Conservation (phyloP, 2,888 invertebrate genomes). For the Drosophila helvetica region DNA sequence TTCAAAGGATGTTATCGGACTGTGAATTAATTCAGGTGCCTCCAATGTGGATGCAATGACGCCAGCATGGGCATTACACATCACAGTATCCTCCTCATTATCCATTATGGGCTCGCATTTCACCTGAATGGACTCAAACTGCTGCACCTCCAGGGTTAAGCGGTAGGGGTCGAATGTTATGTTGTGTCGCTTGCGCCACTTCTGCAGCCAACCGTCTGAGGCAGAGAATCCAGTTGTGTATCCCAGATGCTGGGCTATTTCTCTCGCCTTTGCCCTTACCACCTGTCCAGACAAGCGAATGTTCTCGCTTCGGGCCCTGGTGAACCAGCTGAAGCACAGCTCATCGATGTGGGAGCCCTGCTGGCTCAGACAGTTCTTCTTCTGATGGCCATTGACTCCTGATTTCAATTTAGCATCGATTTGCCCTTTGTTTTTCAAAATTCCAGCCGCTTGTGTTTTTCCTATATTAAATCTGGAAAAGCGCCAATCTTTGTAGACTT, state of each 20-base stretch:
- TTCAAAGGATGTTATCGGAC: slow-evolving; percentile 3
- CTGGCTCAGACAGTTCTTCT: slow-evolving; percentile 18
- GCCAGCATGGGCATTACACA: not conserved
- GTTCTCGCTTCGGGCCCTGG: slow-evolving; percentile 4
- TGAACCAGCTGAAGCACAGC: slow-evolving; percentile 25
- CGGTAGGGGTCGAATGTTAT: not conserved
- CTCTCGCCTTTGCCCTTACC: slow-evolving; percentile 24
- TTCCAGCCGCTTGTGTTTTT: slow-evolving; percentile 28
- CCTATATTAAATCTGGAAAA: slow-evolving; percentile 24
- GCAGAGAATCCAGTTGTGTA: slow-evolving; percentile 7
- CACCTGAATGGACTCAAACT: slow-evolving; percentile 20
- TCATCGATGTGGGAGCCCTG: slow-evolving; percentile 32
- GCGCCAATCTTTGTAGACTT: not conserved
- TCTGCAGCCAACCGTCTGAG: slow-evolving; percentile 26
- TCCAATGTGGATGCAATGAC: not conserved
- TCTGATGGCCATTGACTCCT: slow-evolving; percentile 11
- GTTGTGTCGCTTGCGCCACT: slow-evolving; percentile 35
- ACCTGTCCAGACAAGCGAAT: slow-evolving; percentile 7
- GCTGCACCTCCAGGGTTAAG: slow-evolving; percentile 6
- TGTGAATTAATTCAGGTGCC: not conserved
- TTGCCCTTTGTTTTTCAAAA: slow-evolving; percentile 18
- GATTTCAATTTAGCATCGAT: slow-evolving; percentile 4
- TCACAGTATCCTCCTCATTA: slow-evolving; percentile 6
- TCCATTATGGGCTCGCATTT: slow-evolving; percentile 25
- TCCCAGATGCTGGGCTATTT: slow-evolving; percentile 19